Base-by-base conservation (phyloP, 2,113 vertebrate genomes). In the Odobenus rosmarus region DNA sequence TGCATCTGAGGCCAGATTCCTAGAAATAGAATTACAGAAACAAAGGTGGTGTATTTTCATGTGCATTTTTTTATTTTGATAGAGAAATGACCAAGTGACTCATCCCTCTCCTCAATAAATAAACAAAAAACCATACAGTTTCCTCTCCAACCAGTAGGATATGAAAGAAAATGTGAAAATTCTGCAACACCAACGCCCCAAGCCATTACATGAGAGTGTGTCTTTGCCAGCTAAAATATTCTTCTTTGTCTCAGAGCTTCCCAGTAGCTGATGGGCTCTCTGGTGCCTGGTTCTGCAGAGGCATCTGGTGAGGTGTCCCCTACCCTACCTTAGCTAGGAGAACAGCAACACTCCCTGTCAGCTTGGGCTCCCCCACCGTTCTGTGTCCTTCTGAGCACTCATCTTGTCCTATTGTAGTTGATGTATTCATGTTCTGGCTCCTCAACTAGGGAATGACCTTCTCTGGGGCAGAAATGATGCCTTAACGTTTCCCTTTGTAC, bases 31-130 rank as follows among this genome's bases (percentile, higher is more conserved):
- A 95, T 81, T 57, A 1, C 49, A 77, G 46, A 72, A 18, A 90
- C 26, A 88, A 88, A 83, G 74, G 51, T 59, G 26, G 2, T 77
- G 2, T 77, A 19, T 81, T 82, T 81, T 85, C 67, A 57, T 88
- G 62, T 36, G 31, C 26, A 61, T 74, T 74, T 96, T 95, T 88
- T 93, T 53, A 82, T 82, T 95, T 97, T 67, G 59, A 67, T 77
- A 88, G n/a, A 77, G 88, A 94, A 96, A 62, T 72, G 87, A 14
- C 62, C 80, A 55, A 82, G 57, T 84, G 39, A 85, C 13, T 11
- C 14, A 3, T 7, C 4, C n/a, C 39, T 57, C 57, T 83, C 28
- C 76, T 59, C 24, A 57, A 31, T 49, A 24, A 31, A 93, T 83
- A 79, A 59, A 59, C 57, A 80, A 26, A 62, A 90, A 82, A 39